Percentiles rank a stretch among this genome's conserved stretches.
phyloP scores from a whole-genome alignment of 2,888 invertebrate genomes.

The Thecophora atra region DNA sequence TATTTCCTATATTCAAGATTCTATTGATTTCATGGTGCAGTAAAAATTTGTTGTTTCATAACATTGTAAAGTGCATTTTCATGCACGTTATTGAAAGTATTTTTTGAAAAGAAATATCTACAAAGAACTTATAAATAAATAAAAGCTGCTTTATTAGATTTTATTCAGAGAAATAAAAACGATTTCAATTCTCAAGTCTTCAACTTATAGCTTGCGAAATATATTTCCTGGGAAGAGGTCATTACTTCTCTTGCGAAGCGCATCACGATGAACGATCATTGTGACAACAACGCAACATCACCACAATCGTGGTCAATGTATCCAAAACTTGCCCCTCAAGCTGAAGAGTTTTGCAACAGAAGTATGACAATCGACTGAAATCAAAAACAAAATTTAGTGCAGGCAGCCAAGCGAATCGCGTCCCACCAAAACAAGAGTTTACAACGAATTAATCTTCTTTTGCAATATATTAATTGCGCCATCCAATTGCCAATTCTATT shows the following conservation, averaged over 20 bases:
- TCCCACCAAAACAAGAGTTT: slow-evolving; percentile 2
- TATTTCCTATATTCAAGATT: too few species aligned
- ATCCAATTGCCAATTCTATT: not conserved
- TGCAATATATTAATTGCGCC: not conserved
- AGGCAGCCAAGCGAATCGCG: not conserved
- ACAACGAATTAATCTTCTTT: slow-evolving; percentile 3
- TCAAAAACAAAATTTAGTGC: not conserved
- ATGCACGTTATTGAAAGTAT: too few species aligned
- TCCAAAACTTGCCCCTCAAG: slow-evolving; percentile 13
- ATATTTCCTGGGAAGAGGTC: not conserved
- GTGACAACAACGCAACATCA: too few species aligned
- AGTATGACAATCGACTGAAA: not conserved
- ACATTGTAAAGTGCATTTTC: too few species aligned
- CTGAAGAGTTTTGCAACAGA: slow-evolving; percentile 19
- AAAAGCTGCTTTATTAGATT: too few species aligned
- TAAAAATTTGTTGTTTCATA: too few species aligned
- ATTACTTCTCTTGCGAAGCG: not conserved
- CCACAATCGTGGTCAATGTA: too few species aligned
- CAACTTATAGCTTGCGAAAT: not conserved
- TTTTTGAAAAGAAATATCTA: too few species aligned
- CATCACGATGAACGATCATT: too few species aligned
- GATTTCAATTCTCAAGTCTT: not conserved
- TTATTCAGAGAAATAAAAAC: too few species aligned
- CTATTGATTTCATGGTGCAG: too few species aligned
- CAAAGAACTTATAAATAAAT: too few species aligned